These are phyloP conservation scores for Myotis myotis DNA, from an alignment of 2,797 vertebrate genomes.

Conservation along the genomic window DNA sequence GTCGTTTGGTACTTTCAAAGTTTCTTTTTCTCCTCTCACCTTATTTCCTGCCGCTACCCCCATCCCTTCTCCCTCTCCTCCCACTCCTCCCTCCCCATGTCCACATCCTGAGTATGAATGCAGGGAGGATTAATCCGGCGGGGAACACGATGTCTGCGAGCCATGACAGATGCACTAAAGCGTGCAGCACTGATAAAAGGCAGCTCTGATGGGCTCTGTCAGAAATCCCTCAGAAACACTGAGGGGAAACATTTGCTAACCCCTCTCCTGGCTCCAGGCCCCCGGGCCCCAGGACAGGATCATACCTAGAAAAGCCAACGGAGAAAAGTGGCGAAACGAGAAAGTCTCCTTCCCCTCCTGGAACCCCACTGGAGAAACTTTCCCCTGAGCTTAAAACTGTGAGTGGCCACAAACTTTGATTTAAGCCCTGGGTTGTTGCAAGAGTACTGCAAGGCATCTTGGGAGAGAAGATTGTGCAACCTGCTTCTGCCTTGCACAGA, in stretches of 20 bases:
- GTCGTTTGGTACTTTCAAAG: not conserved
- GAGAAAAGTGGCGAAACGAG: conserved; percentile 57
- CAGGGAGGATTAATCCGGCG: conserved; percentile 87
- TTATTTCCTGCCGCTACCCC: not conserved
- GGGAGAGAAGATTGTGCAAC: not conserved
- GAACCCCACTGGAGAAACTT: not conserved
- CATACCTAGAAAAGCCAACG: conserved; percentile 34
- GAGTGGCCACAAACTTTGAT: not conserved
- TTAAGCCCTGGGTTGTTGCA: not conserved
- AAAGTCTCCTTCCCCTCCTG: conserved; percentile 6
- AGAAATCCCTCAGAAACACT: conserved; percentile 77
- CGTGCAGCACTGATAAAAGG: conserved; percentile 92
- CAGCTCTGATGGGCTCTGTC: conserved; percentile 88
- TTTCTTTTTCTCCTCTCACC: conserved; percentile 7
- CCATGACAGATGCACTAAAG: conserved; percentile 92
- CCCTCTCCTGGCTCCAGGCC: conserved; percentile 76
- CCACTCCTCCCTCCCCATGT: conserved; percentile 62
- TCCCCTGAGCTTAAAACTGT: not conserved
- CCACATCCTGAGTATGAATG: conserved; percentile 85
- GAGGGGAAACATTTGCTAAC: conserved; percentile 79
- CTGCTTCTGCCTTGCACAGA: conserved; percentile 25
- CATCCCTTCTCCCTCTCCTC: conserved; percentile 63
- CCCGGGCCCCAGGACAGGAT: conserved; percentile 57
- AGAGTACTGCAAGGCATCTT: not conserved
- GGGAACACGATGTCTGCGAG: conserved; percentile 90